Conservation (phyloP, 2,113 vertebrate genomes). For the Myiozetetes cayanensis region DNA sequence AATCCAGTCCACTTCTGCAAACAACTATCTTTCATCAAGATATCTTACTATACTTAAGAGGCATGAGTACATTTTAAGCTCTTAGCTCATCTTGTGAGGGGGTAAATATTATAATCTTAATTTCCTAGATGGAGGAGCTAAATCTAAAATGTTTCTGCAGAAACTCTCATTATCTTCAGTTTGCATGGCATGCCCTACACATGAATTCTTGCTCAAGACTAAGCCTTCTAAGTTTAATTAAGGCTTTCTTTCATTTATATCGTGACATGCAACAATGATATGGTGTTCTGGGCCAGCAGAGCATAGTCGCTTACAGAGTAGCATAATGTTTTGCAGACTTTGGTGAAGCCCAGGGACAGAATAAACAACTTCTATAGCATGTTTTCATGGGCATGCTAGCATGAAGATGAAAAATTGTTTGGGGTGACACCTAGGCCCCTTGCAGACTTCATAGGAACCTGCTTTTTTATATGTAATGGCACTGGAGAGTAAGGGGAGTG, state of each 20-base stretch:
- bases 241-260: neutral
- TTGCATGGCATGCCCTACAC: neutral
- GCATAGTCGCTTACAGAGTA: neutral
- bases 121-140: slow-evolving; percentile 6
- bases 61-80: neutral
- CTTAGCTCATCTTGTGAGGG: neutral
- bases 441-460: neutral
- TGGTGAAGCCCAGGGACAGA: neutral
- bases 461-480: neutral
- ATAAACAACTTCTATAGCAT: neutral
- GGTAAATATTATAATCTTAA: neutral
- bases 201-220: neutral
- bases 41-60: neutral
- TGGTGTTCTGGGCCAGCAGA: neutral
- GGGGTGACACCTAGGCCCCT: neutral
- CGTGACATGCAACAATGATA: neutral
- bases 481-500: neutral
- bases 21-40: neutral
- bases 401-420: neutral
- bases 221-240: neutral
- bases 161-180: neutral
- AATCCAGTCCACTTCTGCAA: neutral
- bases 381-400: neutral
- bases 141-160: neutral
- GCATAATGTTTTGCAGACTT: neutral